Conservation (phyloP, 2,888 invertebrate genomes). For the Rhagonycha lutea region DNA sequence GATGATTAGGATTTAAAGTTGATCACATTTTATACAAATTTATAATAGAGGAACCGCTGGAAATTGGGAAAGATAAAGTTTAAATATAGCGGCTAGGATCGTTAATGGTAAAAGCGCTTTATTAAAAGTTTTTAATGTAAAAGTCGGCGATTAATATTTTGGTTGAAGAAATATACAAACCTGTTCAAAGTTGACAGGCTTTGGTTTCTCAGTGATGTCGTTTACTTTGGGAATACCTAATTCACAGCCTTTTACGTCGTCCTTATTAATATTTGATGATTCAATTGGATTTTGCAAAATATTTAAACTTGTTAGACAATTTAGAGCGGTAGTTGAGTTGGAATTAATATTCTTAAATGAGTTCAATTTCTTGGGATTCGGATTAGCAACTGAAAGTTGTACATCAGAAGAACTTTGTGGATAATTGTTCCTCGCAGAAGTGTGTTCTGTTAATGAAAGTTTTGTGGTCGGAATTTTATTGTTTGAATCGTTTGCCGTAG, state of each 20-base stretch:
- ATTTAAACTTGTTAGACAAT: background rate
- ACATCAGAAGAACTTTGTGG: slow-evolving; percentile 3
- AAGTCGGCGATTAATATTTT: slow-evolving; percentile 8
- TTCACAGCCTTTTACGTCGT: slow-evolving; percentile 4
- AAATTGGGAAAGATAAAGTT: background rate
- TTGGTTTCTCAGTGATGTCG: background rate
- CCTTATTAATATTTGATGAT: background rate
- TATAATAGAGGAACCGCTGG: background rate
- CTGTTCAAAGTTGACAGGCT: slow-evolving; percentile 2
- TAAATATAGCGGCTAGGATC: background rate
- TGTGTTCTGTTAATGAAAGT: slow-evolving; percentile 13
- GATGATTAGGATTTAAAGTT: background rate
- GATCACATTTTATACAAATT: background rate
- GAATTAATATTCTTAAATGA: background rate
- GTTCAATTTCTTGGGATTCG: slow-evolving; percentile 2
- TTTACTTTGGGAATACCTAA: slow-evolving; percentile 1
- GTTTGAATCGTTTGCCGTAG: slow-evolving; percentile 7
- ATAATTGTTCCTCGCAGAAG: background rate
- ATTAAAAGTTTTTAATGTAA: background rate
- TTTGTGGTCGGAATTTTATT: slow-evolving; percentile 11
- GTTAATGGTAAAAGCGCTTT: background rate
- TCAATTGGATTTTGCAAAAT: background rate
- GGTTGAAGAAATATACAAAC: slow-evolving; percentile 6
- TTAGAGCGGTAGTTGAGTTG: background rate
- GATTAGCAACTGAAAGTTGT: slow-evolving; percentile 13